Evolutionary conservation across 2,113 vertebrate genomes (phyloP).

Genomic region (Neomonachus schauinslandi): DNA sequence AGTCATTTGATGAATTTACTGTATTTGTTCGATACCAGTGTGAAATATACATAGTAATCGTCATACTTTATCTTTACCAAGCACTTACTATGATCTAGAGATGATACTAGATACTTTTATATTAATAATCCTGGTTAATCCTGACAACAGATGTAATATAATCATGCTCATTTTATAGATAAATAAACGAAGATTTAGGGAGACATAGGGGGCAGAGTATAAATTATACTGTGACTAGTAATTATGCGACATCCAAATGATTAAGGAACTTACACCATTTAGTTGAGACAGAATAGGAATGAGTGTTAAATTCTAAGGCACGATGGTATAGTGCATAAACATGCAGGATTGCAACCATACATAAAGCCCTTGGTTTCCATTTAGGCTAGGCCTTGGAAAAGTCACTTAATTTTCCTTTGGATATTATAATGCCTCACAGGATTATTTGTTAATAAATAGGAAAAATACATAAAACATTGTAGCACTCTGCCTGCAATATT

Average conservation of each 20-base stretch:
- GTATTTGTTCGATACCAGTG: not conserved
- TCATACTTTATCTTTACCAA: not conserved
- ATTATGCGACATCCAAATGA: not conserved
- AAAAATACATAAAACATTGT: not conserved
- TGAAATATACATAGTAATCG: not conserved
- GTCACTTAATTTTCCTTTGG: not conserved
- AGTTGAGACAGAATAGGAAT: not conserved
- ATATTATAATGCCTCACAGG: not conserved
- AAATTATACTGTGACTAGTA: not conserved
- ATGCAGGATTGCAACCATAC: not conserved
- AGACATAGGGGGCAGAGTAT: not conserved
- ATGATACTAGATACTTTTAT: not conserved
- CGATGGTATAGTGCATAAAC: accelerated
- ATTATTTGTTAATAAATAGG: not conserved
- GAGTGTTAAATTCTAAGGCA: not conserved
- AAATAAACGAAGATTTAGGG: not conserved
- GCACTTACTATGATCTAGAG: not conserved
- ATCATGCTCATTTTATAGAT: not conserved
- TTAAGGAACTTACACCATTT: not conserved
- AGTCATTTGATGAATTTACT: not conserved
- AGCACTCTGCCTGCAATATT: not conserved
- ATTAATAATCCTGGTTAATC: not conserved
- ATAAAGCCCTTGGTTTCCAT: not conserved
- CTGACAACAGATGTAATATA: not conserved
- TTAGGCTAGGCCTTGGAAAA: not conserved